Percentiles rank a stretch among this genome's conserved stretches.
Conservation (phyloP, 2,888 invertebrate genomes). For the Campaea margaritaria region DNA sequence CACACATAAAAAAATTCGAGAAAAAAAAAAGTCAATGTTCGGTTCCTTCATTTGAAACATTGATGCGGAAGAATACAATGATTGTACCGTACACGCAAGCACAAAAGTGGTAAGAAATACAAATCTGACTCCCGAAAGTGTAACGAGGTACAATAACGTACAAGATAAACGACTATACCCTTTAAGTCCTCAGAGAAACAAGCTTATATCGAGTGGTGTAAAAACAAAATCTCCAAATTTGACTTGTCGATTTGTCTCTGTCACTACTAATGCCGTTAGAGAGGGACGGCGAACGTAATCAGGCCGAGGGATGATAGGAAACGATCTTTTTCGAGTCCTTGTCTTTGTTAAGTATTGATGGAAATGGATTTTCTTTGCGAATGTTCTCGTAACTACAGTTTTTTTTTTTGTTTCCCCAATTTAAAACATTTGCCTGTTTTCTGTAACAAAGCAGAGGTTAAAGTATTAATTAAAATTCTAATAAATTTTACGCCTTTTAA, state of each 20-base stretch:
- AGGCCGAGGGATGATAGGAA: constrained; percentile 28
- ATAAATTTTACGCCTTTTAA: too few species aligned
- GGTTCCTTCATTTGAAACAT: too few species aligned
- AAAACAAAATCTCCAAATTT: constrained; percentile 27
- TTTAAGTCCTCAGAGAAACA: constrained; percentile 11
- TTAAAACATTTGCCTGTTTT: background rate
- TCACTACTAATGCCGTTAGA: constrained; percentile 31
- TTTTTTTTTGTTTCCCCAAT: background rate
- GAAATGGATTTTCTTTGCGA: constrained; percentile 15
- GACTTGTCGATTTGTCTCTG: constrained; percentile 31
- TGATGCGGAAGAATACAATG: too few species aligned
- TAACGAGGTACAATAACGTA: constrained; percentile 9
- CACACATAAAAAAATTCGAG: too few species aligned
- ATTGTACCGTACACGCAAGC: too few species aligned
- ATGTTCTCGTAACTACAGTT: background rate
- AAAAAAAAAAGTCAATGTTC: too few species aligned
- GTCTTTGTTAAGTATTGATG: constrained; percentile 27
- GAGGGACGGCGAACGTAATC: constrained; percentile 23
- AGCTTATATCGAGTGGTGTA: constrained; percentile 10
- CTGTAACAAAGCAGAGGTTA: too few species aligned
- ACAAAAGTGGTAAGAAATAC: background rate
- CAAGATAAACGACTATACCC: constrained; percentile 19
- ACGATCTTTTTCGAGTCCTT: constrained; percentile 29
- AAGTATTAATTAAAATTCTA: too few species aligned
- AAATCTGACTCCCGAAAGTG: background rate